Evolutionary conservation across 2,797 vertebrate genomes (phyloP).

Genomic region (Propithecus deckenii): DNA sequence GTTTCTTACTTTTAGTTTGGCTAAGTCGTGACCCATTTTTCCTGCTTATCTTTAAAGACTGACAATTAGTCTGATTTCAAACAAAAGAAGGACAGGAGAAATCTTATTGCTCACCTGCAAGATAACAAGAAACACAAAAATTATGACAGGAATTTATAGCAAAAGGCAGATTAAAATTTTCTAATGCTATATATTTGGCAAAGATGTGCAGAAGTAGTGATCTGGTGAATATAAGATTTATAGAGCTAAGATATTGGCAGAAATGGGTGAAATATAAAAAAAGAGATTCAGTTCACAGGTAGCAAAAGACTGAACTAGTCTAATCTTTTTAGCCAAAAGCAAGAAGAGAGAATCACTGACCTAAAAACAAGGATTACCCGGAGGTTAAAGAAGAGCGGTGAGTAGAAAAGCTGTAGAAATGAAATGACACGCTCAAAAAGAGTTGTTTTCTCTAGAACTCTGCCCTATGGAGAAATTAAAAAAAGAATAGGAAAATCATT

Average conservation of each 20-base stretch:
- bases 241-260: neutral
- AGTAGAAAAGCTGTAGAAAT: neutral
- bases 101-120: neutral
- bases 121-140: neutral
- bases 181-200: neutral
- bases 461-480: neutral
- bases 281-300: neutral
- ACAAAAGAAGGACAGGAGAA: neutral
- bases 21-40: neutral
- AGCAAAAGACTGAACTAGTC: neutral
- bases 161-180: neutral
- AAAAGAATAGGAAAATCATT: slow-evolving; percentile 13
- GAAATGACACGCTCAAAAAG: neutral
- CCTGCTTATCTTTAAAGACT: neutral
- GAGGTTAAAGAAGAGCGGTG: neutral
- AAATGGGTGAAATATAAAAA: neutral
- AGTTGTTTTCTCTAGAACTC: neutral
- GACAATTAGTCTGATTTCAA: neutral
- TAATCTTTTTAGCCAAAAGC: slow-evolving; percentile 14
- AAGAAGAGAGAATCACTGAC: slow-evolving; percentile 14
- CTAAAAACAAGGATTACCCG: neutral
- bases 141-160: neutral
- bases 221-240: neutral
- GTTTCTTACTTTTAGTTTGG: neutral
- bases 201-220: neutral